Conservation (phyloP, 2,797 vertebrate species). For the Manis pentadactyla region DNA sequence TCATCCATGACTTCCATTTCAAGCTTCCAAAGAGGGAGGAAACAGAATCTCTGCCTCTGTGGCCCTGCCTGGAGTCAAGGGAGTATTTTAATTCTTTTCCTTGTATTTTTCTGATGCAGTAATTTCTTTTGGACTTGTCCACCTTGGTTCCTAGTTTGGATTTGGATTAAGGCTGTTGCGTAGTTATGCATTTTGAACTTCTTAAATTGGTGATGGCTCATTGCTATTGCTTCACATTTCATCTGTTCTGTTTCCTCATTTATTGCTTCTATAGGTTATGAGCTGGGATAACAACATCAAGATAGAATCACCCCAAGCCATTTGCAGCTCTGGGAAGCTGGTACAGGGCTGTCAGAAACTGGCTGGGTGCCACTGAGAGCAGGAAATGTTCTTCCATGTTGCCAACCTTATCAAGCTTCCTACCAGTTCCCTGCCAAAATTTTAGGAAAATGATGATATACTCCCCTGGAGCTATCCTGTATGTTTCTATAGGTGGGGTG, state of each 20-base stretch:
- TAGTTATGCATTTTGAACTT: not conserved
- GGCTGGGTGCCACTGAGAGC: conserved; percentile 63
- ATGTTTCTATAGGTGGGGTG: conserved; percentile 54
- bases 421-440: conserved; percentile 52
- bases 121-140: not conserved
- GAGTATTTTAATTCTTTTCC: not conserved
- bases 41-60: conserved; percentile 17
- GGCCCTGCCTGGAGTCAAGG: not conserved
- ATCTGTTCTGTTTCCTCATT: not conserved
- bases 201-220: not conserved
- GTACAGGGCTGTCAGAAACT: conserved; percentile 73
- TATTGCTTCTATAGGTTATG: conserved; percentile 30
- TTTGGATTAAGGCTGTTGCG: not conserved
- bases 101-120: not conserved
- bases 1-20: conserved; percentile 6
- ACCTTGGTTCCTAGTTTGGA: not conserved
- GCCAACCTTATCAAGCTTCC: conserved; percentile 70
- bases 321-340: conserved; percentile 78
- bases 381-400: conserved; percentile 74
- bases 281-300: conserved; percentile 71
- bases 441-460: conserved; percentile 65
- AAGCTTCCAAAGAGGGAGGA: not conserved
- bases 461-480: conserved; percentile 33
- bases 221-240: conserved; percentile 22
- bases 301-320: conserved; percentile 41